Evolutionary conservation across 2,888 invertebrate genomes (phyloP).

Genomic region (Rhodophaea formosa): DNA sequence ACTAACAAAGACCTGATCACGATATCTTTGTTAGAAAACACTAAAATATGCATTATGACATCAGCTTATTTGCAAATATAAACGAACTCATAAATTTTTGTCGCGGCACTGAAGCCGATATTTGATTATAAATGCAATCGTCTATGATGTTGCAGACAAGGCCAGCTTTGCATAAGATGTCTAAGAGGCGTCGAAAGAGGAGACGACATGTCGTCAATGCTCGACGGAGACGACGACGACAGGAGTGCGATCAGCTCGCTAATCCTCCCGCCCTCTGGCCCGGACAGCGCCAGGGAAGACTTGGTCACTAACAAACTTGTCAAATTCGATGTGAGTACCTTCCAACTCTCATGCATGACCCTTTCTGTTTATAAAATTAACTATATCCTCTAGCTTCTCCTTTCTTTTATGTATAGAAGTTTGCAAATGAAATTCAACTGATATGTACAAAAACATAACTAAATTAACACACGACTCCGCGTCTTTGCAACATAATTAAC

Average conservation of each 20-base stretch:
- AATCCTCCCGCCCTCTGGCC: slow-evolving; percentile 67
- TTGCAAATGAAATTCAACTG: neutral
- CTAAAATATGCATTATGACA: too few species aligned
- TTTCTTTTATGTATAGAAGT: slow-evolving; percentile 40
- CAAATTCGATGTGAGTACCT: slow-evolving; percentile 80
- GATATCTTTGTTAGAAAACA: too few species aligned
- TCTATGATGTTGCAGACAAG: slow-evolving; percentile 82
- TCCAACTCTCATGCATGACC: slow-evolving; percentile 4
- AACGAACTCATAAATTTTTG: too few species aligned
- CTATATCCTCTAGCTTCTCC: slow-evolving; percentile 35
- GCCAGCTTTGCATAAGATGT: slow-evolving; percentile 90
- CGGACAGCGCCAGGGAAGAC: slow-evolving; percentile 67
- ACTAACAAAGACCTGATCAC: too few species aligned
- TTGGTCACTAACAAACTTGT: slow-evolving; percentile 73
- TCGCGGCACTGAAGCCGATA: neutral
- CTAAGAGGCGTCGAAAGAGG: slow-evolving; percentile 82
- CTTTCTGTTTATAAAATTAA: slow-evolving; percentile 27
- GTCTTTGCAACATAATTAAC: slow-evolving; percentile 57
- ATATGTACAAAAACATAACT: slow-evolving; percentile 3
- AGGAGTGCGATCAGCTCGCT: slow-evolving; percentile 83
- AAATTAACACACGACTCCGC: slow-evolving; percentile 60
- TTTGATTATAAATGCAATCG: neutral
- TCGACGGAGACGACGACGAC: slow-evolving; percentile 88
- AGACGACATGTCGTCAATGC: slow-evolving; percentile 84
- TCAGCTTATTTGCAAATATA: neutral